Evolutionary conservation across 1,140 invertebrate species (phyloP).

Genomic region (Hypsibius dujardini): DNA sequence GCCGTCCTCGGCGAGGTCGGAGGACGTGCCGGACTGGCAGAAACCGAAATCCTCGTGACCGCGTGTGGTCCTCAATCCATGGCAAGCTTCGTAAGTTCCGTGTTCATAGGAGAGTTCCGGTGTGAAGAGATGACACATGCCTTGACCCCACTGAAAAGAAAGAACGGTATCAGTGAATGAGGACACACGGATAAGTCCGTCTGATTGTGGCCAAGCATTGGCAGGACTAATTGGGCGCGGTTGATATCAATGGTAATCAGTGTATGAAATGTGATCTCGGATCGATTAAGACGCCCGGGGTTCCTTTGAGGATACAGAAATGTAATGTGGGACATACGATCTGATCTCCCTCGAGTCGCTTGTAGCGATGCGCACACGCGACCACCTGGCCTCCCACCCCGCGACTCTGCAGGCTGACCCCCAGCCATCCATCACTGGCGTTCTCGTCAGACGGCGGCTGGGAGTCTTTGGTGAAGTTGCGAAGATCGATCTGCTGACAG

Average conservation of each 20-base stretch:
- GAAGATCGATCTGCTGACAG: constrained; percentile 65
- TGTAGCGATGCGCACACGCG: constrained; percentile 81
- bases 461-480: constrained; percentile 38
- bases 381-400: constrained; percentile 60
- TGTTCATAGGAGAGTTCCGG: constrained; percentile 52
- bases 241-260: too few species aligned
- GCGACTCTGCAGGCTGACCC: constrained; percentile 71
- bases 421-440: constrained; percentile 79
- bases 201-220: too few species aligned
- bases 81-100: constrained; percentile 51
- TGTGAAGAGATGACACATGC: constrained; percentile 65
- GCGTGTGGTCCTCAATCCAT: constrained; percentile 43
- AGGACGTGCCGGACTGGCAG: constrained; percentile 79
- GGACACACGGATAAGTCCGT: too few species aligned
- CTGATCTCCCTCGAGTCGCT: too few species aligned
- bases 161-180: too few species aligned
- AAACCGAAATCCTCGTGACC: constrained; percentile 69
- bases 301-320: too few species aligned
- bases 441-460: constrained; percentile 45
- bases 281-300: too few species aligned
- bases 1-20: constrained; percentile 31
- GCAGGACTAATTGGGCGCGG: too few species aligned
- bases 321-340: too few species aligned
- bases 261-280: too few species aligned
- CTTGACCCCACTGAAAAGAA: constrained; percentile 72